phyloP scores from a whole-genome alignment of 2,888 invertebrate species.

The Caenorhabditis plicata region DNA sequence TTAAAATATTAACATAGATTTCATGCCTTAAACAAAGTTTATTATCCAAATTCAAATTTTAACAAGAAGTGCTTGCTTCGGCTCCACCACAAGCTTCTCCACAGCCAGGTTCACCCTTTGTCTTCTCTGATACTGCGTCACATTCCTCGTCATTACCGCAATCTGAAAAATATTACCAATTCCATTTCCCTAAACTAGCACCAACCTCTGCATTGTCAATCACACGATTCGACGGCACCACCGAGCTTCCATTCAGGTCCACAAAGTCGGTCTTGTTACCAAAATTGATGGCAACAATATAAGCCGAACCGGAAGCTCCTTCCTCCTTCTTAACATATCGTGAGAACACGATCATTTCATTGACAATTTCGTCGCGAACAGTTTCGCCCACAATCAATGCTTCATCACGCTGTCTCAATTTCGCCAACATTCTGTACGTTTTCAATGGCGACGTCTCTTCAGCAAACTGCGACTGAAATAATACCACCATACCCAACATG shows the following conservation, averaged over 20 bases:
- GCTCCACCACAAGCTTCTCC: constrained; percentile 26
- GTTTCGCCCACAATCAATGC: constrained; percentile 44
- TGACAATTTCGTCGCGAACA: constrained; percentile 27
- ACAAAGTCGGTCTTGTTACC: constrained; percentile 30
- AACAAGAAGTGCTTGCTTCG: constrained; percentile 42
- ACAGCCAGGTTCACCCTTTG: constrained; percentile 25
- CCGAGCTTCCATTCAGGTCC: not conserved
- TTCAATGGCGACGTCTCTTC: constrained; percentile 41
- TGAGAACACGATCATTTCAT: constrained; percentile 40
- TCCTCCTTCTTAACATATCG: constrained; percentile 23
- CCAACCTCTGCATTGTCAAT: constrained; percentile 29
- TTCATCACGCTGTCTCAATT: constrained; percentile 52
- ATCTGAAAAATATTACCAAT: constrained; percentile 20
- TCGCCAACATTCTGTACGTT: constrained; percentile 49
- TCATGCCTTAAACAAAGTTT: too few relatives aligned
- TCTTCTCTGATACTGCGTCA: constrained; percentile 27
- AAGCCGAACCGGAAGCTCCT: constrained; percentile 33
- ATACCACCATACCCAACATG: too few relatives aligned
- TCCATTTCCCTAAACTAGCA: not conserved
- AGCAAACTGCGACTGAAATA: constrained; percentile 41
- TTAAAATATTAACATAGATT: too few relatives aligned
- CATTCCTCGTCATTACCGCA: constrained; percentile 34
- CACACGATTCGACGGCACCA: constrained; percentile 32
- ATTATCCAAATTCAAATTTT: constrained; percentile 34
- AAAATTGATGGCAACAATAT: constrained; percentile 41